These are phyloP conservation scores for Antitype chi DNA, from an alignment of 2,888 invertebrate genomes.

Conservation along the genomic window DNA sequence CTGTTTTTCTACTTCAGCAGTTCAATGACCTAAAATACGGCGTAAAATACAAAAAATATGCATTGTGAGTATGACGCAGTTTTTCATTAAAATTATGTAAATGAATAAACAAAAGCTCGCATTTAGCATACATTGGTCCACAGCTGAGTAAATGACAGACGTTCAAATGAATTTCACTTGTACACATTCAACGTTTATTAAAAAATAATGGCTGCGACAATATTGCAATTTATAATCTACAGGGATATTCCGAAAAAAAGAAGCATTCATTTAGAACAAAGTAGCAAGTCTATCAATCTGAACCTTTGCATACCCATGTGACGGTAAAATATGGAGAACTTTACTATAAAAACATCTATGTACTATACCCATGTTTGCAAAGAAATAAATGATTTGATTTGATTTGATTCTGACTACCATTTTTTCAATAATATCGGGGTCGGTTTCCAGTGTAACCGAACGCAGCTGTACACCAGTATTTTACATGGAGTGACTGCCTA, in stretches of 20 bases:
- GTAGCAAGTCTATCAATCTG: too few relatives aligned
- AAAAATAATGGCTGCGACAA: slow-evolving; percentile 31
- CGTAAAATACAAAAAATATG: slow-evolving; percentile 43
- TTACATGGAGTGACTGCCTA: too few relatives aligned
- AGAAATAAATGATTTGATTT: too few relatives aligned
- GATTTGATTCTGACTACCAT: too few relatives aligned
- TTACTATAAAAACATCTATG: too few relatives aligned
- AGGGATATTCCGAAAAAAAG: slow-evolving; percentile 36
- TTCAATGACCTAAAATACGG: slow-evolving; percentile 54
- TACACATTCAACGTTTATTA: slow-evolving; percentile 28
- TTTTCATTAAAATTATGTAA: slow-evolving; percentile 57
- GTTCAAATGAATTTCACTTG: slow-evolving; percentile 51
- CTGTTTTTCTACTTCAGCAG: slow-evolving; percentile 20
- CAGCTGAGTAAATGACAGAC: slow-evolving; percentile 74
- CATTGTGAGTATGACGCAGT: slow-evolving; percentile 35
- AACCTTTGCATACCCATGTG: too few relatives aligned
- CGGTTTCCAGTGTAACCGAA: too few relatives aligned
- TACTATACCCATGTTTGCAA: too few relatives aligned
- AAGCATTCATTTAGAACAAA: background rate
- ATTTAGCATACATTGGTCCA: slow-evolving; percentile 33
- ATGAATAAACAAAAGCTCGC: slow-evolving; percentile 53
- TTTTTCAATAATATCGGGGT: too few relatives aligned
- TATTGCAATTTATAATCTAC: slow-evolving; percentile 26
- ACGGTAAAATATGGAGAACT: too few relatives aligned
- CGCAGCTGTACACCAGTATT: too few relatives aligned